A percentile compares a stretch with the other conserved stretches of the same genome.
These are phyloP conservation scores for Sebastolobus altivelis DNA, from an alignment of 2,797 vertebrate genomes.

Conservation along the genomic window DNA sequence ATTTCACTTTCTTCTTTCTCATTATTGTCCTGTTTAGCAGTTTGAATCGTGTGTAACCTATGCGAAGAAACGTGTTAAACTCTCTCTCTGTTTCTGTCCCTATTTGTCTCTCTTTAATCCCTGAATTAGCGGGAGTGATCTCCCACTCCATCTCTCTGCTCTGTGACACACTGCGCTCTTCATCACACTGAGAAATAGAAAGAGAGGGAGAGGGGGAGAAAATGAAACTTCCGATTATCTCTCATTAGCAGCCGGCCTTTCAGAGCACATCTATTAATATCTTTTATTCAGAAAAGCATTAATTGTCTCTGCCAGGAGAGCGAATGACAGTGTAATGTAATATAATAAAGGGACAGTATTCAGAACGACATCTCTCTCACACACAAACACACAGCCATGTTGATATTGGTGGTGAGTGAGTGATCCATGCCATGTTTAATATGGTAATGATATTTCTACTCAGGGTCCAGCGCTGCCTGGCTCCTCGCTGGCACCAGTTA, in stretches of 20 bases:
- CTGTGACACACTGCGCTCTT: constrained; percentile 37
- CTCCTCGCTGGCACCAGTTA: constrained; percentile 76
- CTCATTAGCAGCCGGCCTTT: constrained; percentile 54
- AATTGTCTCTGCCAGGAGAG: constrained; percentile 12
- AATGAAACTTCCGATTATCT: constrained; percentile 58
- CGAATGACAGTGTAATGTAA: constrained; percentile 7
- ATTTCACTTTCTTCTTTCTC: not conserved
- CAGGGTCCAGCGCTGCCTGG: constrained; percentile 58
- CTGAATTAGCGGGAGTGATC: constrained; percentile 38
- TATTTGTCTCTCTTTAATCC: constrained; percentile 43
- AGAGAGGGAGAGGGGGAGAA: constrained; percentile 23
- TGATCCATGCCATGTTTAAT: constrained; percentile 67
- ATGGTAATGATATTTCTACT: constrained; percentile 79
- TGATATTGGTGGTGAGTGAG: constrained; percentile 54
- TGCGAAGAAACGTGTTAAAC: constrained; percentile 10
- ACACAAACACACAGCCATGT: constrained; percentile 38
- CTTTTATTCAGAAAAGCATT: constrained; percentile 47
- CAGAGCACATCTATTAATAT: constrained; percentile 47
- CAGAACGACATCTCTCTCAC: constrained; percentile 17
- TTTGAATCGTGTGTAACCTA: not conserved
- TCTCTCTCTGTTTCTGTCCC: constrained; percentile 30
- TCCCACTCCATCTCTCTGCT: constrained; percentile 38
- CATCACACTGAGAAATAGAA: constrained; percentile 28
- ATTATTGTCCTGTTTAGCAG: not conserved
- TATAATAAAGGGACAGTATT: constrained; percentile 15